Conservation (phyloP, 2,113 vertebrate genomes). For the Phasianus colchicus region DNA sequence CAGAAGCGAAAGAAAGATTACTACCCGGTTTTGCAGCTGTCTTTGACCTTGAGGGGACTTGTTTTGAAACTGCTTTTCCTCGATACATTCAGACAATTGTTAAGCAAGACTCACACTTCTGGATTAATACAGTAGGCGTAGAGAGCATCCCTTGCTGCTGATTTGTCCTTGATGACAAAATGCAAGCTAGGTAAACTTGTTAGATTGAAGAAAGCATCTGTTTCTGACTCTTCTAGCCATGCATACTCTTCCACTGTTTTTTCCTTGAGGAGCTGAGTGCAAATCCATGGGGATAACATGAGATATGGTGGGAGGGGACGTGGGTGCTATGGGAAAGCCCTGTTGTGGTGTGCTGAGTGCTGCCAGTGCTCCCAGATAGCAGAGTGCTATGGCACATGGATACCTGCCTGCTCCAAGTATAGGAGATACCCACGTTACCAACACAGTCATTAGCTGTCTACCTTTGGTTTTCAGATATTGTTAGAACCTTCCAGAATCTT, state of each 20-base stretch:
- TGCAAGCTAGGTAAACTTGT: not conserved
- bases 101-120: not conserved
- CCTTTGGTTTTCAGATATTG: not conserved
- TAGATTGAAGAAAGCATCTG: not conserved
- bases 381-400: not conserved
- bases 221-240: not conserved
- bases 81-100: not conserved
- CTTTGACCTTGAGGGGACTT: not conserved
- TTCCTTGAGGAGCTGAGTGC: not conserved
- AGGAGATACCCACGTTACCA: not conserved
- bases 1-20: not conserved
- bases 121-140: not conserved
- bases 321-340: not conserved
- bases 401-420: not conserved
- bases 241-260: not conserved
- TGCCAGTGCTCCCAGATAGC: not conserved
- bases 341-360: not conserved
- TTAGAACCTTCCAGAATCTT: not conserved
- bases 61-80: not conserved
- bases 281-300: not conserved
- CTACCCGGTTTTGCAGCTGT: not conserved
- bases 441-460: not conserved
- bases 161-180: not conserved
- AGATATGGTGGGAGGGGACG: not conserved
- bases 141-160: not conserved